phyloP scores from a whole-genome alignment of 2,797 vertebrate species.

The Pantherophis vulpinus region DNA sequence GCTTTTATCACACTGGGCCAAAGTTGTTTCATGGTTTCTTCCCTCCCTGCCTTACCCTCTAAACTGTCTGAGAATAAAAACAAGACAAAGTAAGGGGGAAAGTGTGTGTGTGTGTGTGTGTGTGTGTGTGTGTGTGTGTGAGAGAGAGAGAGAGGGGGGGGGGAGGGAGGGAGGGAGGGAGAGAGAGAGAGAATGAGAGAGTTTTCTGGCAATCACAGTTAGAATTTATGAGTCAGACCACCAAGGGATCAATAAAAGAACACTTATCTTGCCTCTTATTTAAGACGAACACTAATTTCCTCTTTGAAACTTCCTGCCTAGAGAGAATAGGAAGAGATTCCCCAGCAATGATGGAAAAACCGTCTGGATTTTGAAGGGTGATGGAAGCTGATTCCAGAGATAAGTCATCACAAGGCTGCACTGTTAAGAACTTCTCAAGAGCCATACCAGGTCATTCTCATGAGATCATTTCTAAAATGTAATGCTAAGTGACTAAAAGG shows the following conservation, averaged over 20 bases:
- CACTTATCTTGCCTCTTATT: conserved; percentile 49
- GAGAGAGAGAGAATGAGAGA: not conserved
- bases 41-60: conserved; percentile 17
- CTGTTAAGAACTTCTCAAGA: conserved; percentile 15
- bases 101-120: conserved; percentile 26
- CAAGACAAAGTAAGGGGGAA: not conserved
- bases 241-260: conserved; percentile 61
- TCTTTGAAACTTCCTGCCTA: conserved; percentile 47
- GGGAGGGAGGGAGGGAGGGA: not conserved
- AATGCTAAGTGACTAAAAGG: not conserved
- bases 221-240: conserved; percentile 56
- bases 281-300: conserved; percentile 50
- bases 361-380: not conserved
- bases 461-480: not conserved
- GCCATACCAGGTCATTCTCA: not conserved
- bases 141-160: conserved; percentile 43
- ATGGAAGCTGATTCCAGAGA: not conserved
- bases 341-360: conserved; percentile 20
- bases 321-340: conserved; percentile 38
- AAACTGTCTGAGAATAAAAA: conserved; percentile 47
- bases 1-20: conserved; percentile 29
- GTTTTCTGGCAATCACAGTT: conserved; percentile 41
- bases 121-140: conserved; percentile 27
- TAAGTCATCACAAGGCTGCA: conserved; percentile 3
- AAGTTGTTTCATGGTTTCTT: conserved; percentile 20